Base-by-base conservation (phyloP, 2,888 invertebrate genomes). In the Caenorhabditis sp. region DNA sequence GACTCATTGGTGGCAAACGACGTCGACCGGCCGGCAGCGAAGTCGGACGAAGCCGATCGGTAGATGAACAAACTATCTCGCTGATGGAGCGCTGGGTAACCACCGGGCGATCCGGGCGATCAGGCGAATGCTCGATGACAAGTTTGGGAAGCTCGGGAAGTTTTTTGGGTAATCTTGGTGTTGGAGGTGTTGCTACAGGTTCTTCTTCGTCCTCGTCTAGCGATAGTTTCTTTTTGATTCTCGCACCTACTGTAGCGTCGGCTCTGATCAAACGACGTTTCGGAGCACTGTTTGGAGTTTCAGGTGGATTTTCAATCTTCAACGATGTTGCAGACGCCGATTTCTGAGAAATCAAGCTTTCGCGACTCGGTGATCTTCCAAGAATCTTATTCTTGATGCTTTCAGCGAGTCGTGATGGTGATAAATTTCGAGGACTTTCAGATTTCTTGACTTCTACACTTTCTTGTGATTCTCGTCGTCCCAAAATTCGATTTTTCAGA, bases 1-100 rank as follows among this genome's bases (percentile, higher is more conserved):
- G 67, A 59, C 70, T 77, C 64, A 81, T 67, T 26, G 73, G 67
- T 43, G 43, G 43, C 2, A 43, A 14, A 21, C 77, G 65, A 31
- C 67, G 43, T 52, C 65, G 61, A 49, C 62, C 27, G 1, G 20
- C 14, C 2, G 26, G 23, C 2, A 58, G 26, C 20, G 49, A 59
- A 10, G 27, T n/a, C 1, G 66, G 66, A 12, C 66, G 52, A n/a
- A 58, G 57, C 4, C 57, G 31, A 20, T 58, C 57, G 2, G 26
- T 17, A 1, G 57, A 21, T 36, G 56, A 8, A 5, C 17, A 25
- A 4, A 54, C 25, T 20, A 54, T 54, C 14, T 26, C 26, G 12
- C 20, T 12, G 20, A 54, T 8, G 20, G 54, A 26, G 23, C 26
- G 27, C 36, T 50, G 63, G 27, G 36, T 43, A 52, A 58, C 17